Percentiles rank a stretch among this genome's conserved stretches.
These are phyloP conservation scores for Capitulum mitella DNA, from an alignment of 2,888 invertebrate species.

Conservation along the genomic window DNA sequence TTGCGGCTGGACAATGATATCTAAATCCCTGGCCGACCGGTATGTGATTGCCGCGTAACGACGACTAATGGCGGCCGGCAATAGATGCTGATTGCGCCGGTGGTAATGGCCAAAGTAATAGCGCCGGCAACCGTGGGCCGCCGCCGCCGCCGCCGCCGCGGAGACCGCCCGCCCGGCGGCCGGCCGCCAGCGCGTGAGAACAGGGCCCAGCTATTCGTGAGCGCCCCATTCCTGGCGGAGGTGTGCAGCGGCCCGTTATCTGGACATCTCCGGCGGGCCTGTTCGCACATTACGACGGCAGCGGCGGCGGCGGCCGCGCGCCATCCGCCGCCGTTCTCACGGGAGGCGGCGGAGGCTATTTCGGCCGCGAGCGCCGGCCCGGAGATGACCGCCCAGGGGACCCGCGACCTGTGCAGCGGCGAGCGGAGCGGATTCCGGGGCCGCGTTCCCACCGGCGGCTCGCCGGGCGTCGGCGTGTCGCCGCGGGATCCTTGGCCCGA, in stretches of 20 bases:
- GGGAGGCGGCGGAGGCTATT: too few relatives aligned
- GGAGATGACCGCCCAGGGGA: too few relatives aligned
- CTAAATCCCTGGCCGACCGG: not conserved
- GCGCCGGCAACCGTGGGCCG: not conserved
- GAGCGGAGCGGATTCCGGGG: too few relatives aligned
- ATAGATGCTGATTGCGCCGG: not conserved
- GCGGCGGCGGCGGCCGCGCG: too few relatives aligned
- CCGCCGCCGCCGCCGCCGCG: not conserved
- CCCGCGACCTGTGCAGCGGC: too few relatives aligned
- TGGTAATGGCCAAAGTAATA: not conserved
- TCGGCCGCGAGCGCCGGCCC: too few relatives aligned
- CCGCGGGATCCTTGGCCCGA: too few relatives aligned
- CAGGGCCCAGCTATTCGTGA: not conserved
- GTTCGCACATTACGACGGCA: too few relatives aligned
- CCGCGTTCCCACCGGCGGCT: too few relatives aligned
- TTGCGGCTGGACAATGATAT: slow-evolving; percentile 5
- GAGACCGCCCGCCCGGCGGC: too few relatives aligned
- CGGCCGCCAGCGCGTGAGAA: not conserved
- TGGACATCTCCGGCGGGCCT: not conserved
- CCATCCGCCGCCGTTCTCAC: too few relatives aligned
- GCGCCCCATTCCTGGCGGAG: not conserved
- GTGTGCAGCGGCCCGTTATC: not conserved
- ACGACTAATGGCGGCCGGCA: not conserved
- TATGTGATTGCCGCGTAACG: not conserved
- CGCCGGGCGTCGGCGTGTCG: too few relatives aligned